Evolutionary conservation across 2,113 vertebrate genomes (phyloP).

Genomic region (Malurus melanocephalus): DNA sequence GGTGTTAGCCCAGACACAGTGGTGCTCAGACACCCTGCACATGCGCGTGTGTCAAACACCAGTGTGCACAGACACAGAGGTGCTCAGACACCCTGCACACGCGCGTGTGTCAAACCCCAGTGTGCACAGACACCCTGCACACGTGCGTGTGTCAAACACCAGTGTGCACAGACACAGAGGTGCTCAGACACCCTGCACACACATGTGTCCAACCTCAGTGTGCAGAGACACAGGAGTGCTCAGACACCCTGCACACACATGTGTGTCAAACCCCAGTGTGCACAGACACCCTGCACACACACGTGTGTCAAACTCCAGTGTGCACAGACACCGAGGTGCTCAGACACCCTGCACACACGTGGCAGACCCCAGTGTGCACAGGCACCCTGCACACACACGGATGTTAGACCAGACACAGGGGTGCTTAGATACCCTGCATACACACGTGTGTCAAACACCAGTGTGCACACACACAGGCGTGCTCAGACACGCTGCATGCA

Average conservation of each 20-base stretch:
- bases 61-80: fast-evolving
- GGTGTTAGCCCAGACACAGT: fast-evolving
- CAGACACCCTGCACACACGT: not conserved
- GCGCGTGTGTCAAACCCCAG: not conserved
- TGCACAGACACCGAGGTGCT: fast-evolving
- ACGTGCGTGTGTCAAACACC: fast-evolving
- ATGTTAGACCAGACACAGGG: fast-evolving
- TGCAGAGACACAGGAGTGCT: too few species aligned
- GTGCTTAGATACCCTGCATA: not conserved
- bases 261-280: fast-evolving
- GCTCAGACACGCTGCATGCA: too few species aligned
- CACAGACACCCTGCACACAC: not conserved
- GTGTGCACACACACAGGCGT: too few species aligned
- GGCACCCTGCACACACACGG: too few species aligned
- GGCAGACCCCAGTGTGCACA: fast-evolving
- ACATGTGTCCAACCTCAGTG: not conserved
- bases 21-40: too few species aligned
- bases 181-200: too few species aligned
- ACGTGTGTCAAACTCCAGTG: not conserved
- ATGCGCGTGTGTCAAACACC: too few species aligned
- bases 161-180: too few species aligned
- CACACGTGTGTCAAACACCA: fast-evolving
- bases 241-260: not conserved
- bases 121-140: not conserved
- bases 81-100: too few species aligned